Evolutionary conservation across 2,888 invertebrate genomes (phyloP).

Genomic region (Aphodius granarius): DNA sequence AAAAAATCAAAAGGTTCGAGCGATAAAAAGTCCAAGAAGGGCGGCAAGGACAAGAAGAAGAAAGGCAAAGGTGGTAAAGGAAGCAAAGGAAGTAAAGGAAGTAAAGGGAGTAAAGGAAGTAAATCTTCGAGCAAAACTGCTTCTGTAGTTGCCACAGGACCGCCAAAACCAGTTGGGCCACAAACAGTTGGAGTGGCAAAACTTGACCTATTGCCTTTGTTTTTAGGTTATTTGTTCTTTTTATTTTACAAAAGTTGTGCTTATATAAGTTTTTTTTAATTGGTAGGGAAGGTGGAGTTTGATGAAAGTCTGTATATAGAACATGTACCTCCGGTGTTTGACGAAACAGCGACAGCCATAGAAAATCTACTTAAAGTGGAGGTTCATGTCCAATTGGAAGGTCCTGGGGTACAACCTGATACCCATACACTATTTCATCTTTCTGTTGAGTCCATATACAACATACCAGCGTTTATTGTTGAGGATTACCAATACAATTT

Average conservation of each 20-base stretch:
- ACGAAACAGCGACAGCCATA: constrained; percentile 40
- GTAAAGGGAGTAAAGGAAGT: constrained; percentile 16
- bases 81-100: constrained; percentile 13
- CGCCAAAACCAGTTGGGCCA: constrained; percentile 25
- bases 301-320: constrained; percentile 17
- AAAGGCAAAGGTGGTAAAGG: constrained; percentile 26
- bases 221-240: constrained; percentile 32
- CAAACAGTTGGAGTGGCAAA: constrained; percentile 30
- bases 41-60: constrained; percentile 25
- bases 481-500: constrained; percentile 42
- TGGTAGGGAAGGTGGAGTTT: constrained; percentile 23
- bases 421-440: constrained; percentile 41
- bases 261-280: neutral
- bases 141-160: neutral
- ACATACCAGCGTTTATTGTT: constrained; percentile 41
- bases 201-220: constrained; percentile 38
- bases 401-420: constrained; percentile 28
- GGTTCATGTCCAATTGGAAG: constrained; percentile 39
- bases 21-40: constrained; percentile 14
- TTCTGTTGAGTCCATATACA: constrained; percentile 49
- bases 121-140: constrained; percentile 1
- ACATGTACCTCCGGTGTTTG: constrained; percentile 8
- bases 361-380: constrained; percentile 43
- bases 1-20: neutral
- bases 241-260: neutral